A percentile compares a stretch with the other conserved stretches of the same genome.
Evolutionary conservation across 2,888 invertebrate genomes (phyloP).

Genomic region (Halocaridina rubra): DNA sequence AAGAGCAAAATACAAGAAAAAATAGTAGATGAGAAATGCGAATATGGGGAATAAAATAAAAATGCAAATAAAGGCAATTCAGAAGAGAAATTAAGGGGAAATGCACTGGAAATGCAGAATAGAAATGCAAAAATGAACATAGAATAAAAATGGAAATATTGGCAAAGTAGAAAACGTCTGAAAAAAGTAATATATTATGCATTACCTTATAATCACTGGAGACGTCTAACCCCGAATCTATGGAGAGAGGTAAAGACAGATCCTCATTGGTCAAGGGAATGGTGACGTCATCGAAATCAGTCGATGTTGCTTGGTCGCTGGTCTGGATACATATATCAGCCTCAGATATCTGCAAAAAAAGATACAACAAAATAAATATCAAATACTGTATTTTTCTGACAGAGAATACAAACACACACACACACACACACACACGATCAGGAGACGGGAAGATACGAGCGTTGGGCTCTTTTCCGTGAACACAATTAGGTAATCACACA

Average conservation of each 20-base stretch:
- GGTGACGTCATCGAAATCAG: conserved; percentile 37
- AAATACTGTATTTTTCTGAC: too few relatives aligned
- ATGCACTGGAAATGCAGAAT: too few relatives aligned
- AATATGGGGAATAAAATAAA: not conserved
- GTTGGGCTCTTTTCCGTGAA: too few relatives aligned
- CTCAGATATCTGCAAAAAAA: conserved; percentile 23
- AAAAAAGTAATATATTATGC: too few relatives aligned
- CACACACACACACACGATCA: not conserved
- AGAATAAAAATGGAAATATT: too few relatives aligned
- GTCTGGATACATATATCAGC: conserved; percentile 3
- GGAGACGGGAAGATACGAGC: not conserved
- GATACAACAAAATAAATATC: not conserved
- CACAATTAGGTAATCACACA: too few relatives aligned
- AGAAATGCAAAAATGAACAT: too few relatives aligned
- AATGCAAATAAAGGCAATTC: not conserved
- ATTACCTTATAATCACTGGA: conserved; percentile 59
- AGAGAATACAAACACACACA: too few relatives aligned
- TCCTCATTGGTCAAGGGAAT: conserved; percentile 43
- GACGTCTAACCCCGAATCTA: conserved; percentile 62
- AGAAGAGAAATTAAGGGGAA: not conserved
- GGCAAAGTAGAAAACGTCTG: too few relatives aligned
- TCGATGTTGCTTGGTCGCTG: conserved; percentile 33
- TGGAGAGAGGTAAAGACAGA: conserved; percentile 61
- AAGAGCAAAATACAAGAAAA: too few relatives aligned
- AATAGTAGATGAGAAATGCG: too few relatives aligned